Percentiles rank a stretch among this genome's conserved stretches.
Conservation (phyloP, 1,140 invertebrate genomes). For the Diachasma alloeum region DNA sequence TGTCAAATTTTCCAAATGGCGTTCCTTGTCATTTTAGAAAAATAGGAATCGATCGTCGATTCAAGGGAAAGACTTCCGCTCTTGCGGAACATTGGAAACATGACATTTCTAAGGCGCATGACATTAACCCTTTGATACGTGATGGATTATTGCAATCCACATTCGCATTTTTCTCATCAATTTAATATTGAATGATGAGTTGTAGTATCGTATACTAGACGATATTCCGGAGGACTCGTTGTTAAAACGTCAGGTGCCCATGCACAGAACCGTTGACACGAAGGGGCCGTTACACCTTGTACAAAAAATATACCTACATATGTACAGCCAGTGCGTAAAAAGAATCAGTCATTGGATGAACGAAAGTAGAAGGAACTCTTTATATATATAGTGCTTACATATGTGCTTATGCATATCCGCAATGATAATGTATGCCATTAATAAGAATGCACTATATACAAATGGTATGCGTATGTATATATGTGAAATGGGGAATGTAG, state of each 20-base stretch:
- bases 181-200: no score
- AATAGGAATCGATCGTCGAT: no score
- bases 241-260: slow-evolving; percentile 50
- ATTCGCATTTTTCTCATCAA: no score
- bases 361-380: not conserved
- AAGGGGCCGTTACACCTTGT: slow-evolving; percentile 42
- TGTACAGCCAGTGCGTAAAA: not conserved
- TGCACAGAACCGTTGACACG: slow-evolving; percentile 48
- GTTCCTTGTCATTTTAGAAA: no score
- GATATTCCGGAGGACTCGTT: not conserved
- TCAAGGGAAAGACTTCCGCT: no score
- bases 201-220: not conserved
- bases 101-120: no score
- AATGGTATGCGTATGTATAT: slow-evolving; percentile 36
- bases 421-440: slow-evolving; percentile 52
- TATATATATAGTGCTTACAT: not conserved
- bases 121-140: no score
- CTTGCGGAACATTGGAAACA: no score
- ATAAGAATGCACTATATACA: slow-evolving; percentile 43
- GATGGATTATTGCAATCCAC: no score
- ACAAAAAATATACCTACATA: not conserved
- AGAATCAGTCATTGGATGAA: slow-evolving; percentile 2
- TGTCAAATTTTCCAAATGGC: no score
- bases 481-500: not conserved
- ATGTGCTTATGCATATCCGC: slow-evolving; percentile 27